Conservation (phyloP, 2,888 invertebrate species). For the Prosopocoilus inquinatus region DNA sequence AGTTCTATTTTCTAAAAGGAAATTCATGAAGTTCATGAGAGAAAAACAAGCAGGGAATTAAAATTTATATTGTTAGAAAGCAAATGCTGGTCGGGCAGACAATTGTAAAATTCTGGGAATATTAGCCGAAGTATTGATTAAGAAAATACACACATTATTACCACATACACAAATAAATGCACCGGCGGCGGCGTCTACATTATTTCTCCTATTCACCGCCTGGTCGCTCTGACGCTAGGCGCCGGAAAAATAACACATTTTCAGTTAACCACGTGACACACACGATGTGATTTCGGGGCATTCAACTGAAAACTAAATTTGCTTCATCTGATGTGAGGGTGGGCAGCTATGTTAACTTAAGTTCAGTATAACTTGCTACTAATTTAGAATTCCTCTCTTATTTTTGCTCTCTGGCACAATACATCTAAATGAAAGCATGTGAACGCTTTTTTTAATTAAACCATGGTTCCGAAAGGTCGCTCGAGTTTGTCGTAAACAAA, state of each 20-base stretch:
- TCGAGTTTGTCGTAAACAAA: slow-evolving; percentile 22
- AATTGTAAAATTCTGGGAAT: slow-evolving; percentile 27
- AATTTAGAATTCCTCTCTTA: slow-evolving; percentile 29
- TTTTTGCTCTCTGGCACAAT: slow-evolving; percentile 25
- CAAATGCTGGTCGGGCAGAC: not conserved
- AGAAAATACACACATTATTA: slow-evolving; percentile 30
- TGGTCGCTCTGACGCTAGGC: slow-evolving; percentile 29
- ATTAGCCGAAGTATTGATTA: slow-evolving; percentile 30
- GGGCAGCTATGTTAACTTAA: slow-evolving; percentile 48
- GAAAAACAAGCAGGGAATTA: too few relatives aligned
- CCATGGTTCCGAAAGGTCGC: slow-evolving; percentile 8
- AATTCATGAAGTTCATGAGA: too few relatives aligned
- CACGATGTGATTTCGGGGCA: slow-evolving; percentile 18
- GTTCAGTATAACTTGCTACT: slow-evolving; percentile 47
- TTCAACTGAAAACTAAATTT: slow-evolving; percentile 36
- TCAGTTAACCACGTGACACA: slow-evolving; percentile 27
- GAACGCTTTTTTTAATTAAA: slow-evolving; percentile 12
- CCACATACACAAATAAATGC: slow-evolving; percentile 27
- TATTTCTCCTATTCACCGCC: slow-evolving; percentile 31
- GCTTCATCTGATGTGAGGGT: slow-evolving; percentile 45
- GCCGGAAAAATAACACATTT: slow-evolving; percentile 20
- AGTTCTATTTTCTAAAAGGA: too few relatives aligned
- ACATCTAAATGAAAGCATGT: slow-evolving; percentile 19
- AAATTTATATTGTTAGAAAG: too few relatives aligned
- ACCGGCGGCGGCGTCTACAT: slow-evolving; percentile 19